Evolutionary conservation across 2,888 invertebrate species (phyloP), one percentile per base, ranked within the genome.

Genomic region (Drosophila atripex): DNA sequence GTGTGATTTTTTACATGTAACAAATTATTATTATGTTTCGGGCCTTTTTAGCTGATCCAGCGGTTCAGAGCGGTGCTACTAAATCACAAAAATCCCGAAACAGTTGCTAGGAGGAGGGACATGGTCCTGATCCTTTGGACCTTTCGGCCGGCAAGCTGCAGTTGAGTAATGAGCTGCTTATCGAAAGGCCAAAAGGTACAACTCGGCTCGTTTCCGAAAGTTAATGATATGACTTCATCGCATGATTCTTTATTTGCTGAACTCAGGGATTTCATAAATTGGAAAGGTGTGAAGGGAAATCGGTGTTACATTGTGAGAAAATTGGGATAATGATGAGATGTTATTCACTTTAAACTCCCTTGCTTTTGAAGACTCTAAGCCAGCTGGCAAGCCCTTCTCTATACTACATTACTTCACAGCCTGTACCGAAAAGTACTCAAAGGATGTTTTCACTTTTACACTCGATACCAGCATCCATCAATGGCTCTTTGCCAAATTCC

Each of bases 11-110:
- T 54, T 51, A 38, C 50, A 71, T 86, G 77, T 88, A 89, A 86
- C 88, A 89, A 89, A 89, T 89, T 87, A 89, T 88, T 78, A 85
- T 78, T 77, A 89, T 83, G 84, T 75, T 78, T 78, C 72, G 87
- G 76, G 73, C 51, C 18, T 78, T 57, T 61, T 57, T 73, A 77
- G 88, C 86, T 86, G 86, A 78, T 76, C 77, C 71, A 65, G 86
- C 75, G 70, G 32, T 50, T 72, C 61, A n/a, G 14, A n/a, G 16
- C 41, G 11, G 46, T 68, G 39, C 52, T 72, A 58, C 61, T 74
- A 80, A 80, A 83, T 82, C 86, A 86, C 64, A 76, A 54, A 64
- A 41, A 47, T 43, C 51, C 25, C 32, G 57, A 43, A 6, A 6
- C 3, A n/a, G 12, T n/a, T 32, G 12, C 1, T 7, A 5, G n/a